phyloP scores from a whole-genome alignment of 2,888 invertebrate genomes.

The Eremobia ochroleuca region DNA sequence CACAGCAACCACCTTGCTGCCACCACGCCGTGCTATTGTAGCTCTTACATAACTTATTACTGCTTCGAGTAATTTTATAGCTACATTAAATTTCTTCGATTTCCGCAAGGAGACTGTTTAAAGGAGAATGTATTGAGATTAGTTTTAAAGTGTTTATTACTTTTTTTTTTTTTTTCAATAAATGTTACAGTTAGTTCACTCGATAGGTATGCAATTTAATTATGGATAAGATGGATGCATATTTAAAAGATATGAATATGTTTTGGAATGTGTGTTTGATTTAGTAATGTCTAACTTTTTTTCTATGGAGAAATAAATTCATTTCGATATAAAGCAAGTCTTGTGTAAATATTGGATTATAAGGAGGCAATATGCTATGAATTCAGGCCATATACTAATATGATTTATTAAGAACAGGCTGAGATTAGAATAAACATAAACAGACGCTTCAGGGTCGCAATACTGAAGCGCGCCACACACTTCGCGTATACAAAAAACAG shows the following conservation, averaged over 20 bases:
- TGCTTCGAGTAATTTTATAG: constrained; percentile 52
- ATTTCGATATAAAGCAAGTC: background rate
- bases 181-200: background rate
- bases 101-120: constrained; percentile 37
- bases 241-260: background rate
- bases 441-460: constrained; percentile 32
- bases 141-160: background rate
- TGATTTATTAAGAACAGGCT: constrained; percentile 18
- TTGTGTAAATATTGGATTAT: background rate
- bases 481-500: constrained; percentile 48
- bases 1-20: constrained; percentile 80
- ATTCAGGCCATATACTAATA: background rate
- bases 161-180: background rate
- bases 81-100: constrained; percentile 28
- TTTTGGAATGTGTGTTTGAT: background rate
- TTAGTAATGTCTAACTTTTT: background rate
- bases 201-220: background rate
- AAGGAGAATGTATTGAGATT: constrained; percentile 15
- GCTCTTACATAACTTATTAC: constrained; percentile 68
- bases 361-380: background rate
- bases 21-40: constrained; percentile 68
- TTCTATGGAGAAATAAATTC: background rate
- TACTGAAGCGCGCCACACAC: constrained; percentile 36
- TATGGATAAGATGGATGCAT: background rate
- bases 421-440: constrained; percentile 23